phyloP scores from a whole-genome alignment of 2,797 vertebrate species.

The Argentina silus region DNA sequence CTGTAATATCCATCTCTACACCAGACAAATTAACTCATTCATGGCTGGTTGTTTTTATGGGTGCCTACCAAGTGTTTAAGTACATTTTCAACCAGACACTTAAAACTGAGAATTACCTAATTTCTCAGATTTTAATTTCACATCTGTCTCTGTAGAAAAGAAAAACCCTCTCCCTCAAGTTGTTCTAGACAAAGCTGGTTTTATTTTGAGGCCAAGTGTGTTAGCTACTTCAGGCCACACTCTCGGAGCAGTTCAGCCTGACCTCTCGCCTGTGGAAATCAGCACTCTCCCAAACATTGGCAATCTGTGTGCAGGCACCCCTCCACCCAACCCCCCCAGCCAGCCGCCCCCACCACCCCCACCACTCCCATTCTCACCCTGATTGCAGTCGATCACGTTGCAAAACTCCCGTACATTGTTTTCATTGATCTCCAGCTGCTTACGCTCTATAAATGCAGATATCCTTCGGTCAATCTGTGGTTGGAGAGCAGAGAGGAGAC shows the following conservation, averaged over 20 bases:
- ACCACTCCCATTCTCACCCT: conserved; percentile 86
- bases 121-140: conserved; percentile 51
- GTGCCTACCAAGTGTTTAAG: background rate
- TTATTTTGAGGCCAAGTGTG: conserved; percentile 71
- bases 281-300: conserved; percentile 84
- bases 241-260: conserved; percentile 73
- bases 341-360: conserved; percentile 46
- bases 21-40: background rate
- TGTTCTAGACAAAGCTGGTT: conserved; percentile 63
- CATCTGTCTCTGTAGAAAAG: conserved; percentile 26
- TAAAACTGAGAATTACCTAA: conserved; percentile 29
- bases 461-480: conserved; percentile 97
- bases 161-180: conserved; percentile 46
- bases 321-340: conserved; percentile 35
- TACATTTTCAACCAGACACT: background rate
- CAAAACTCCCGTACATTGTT: conserved; percentile 99
- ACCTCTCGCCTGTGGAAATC: conserved; percentile 80
- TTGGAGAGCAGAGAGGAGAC: background rate
- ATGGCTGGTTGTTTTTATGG: background rate
- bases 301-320: conserved; percentile 73
- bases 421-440: conserved; percentile 99
- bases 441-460: conserved; percentile 99
- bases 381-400: conserved; percentile 99
- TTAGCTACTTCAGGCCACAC: conserved; percentile 74
- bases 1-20: background rate